These are phyloP conservation scores for Mastomys coucha DNA, from an alignment of 2,113 vertebrate genomes.

Conservation along the genomic window DNA sequence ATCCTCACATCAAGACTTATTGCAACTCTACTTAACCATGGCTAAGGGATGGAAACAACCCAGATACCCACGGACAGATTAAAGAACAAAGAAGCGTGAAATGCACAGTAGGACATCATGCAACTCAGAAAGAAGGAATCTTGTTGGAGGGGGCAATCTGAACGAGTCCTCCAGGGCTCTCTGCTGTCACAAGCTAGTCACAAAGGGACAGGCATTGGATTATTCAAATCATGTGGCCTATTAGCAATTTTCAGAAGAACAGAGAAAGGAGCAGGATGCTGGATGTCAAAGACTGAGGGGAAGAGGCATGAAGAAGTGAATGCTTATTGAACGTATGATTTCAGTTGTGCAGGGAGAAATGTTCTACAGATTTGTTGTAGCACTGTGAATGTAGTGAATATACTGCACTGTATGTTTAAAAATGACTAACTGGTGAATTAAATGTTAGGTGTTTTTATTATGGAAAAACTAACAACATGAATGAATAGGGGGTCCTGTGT, in stretches of 20 bases:
- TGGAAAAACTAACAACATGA: not conserved
- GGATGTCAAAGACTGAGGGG: not conserved
- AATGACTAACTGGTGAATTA: not conserved
- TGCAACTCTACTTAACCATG: not conserved
- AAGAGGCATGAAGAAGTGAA: not conserved
- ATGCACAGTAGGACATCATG: not conserved
- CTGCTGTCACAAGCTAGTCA: not conserved
- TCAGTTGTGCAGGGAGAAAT: not conserved
- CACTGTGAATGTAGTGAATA: not conserved
- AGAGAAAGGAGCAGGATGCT: not conserved
- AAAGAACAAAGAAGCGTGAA: not conserved
- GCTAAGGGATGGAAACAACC: not conserved
- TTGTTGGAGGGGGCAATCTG: not conserved
- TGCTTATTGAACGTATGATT: not conserved
- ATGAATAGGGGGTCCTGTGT: not conserved
- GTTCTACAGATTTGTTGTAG: not conserved
- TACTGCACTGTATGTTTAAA: not conserved
- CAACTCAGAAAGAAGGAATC: not conserved
- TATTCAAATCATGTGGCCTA: not conserved
- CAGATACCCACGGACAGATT: not conserved
- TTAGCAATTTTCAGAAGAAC: not conserved
- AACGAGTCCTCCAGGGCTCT: not conserved
- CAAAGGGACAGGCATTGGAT: not conserved
- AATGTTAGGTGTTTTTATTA: not conserved
- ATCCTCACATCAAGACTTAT: not conserved